These are phyloP conservation scores for Ceratina calcarata DNA, from an alignment of 1,140 invertebrate genomes.

Conservation along the genomic window DNA sequence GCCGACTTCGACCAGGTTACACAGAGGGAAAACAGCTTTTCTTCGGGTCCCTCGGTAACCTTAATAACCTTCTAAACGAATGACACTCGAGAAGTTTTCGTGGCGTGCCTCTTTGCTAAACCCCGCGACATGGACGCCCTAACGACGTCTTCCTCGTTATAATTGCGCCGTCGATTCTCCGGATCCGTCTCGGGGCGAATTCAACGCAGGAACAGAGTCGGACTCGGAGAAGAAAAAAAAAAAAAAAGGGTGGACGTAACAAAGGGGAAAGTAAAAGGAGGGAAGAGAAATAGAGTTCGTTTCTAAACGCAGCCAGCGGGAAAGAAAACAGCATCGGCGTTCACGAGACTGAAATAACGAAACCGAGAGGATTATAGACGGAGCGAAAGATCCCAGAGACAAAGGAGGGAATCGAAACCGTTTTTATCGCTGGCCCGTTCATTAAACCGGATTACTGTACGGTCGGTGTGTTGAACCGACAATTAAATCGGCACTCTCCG, in stretches of 20 bases:
- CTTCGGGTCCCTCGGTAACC: neutral
- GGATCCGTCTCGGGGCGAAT: neutral
- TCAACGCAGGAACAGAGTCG: neutral
- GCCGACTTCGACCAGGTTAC: neutral
- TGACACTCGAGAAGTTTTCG: conserved; percentile 17
- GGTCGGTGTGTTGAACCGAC: conserved; percentile 25
- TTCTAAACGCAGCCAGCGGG: neutral
- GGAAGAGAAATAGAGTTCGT: neutral
- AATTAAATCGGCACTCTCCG: conserved; percentile 45
- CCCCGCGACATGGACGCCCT: neutral
- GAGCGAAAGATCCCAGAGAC: conserved; percentile 1
- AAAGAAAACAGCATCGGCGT: conserved; percentile 9
- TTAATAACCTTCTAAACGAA: conserved; percentile 36
- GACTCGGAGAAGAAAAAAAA: neutral
- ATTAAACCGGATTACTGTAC: conserved; percentile 49
- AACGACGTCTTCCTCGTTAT: conserved; percentile 11
- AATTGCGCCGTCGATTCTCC: conserved; percentile 10
- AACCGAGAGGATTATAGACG: conserved; percentile 10
- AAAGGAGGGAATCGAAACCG: conserved; percentile 12
- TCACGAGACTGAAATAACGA: conserved; percentile 27
- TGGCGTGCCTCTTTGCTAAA: neutral
- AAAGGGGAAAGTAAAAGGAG: neutral
- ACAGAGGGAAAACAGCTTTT: neutral
- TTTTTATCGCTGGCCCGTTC: conserved; percentile 46
- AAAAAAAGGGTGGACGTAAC: neutral